A percentile compares a stretch with the other conserved stretches of the same genome.
These are phyloP conservation scores for Phrynocephalus forsythii DNA, from an alignment of 2,797 vertebrate genomes.

Conservation along the genomic window DNA sequence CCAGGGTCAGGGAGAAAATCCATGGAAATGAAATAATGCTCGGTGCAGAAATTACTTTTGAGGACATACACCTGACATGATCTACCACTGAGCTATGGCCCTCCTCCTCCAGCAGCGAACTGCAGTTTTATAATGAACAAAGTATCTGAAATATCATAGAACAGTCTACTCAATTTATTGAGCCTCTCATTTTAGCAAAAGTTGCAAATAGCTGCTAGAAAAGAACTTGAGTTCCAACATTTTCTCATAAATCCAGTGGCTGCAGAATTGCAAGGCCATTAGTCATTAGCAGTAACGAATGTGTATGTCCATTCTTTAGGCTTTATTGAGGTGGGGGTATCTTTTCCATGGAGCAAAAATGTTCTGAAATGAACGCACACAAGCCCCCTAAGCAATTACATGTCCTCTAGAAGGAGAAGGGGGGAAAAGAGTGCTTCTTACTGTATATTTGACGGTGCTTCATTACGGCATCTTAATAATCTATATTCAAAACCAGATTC, in stretches of 20 bases:
- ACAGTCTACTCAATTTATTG: not conserved
- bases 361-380: not conserved
- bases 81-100: not conserved
- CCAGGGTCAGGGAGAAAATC: too few species aligned
- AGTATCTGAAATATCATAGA: not conserved
- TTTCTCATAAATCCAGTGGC: not conserved
- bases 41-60: too few species aligned
- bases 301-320: not conserved
- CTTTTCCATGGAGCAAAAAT: not conserved
- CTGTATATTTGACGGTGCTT: not conserved
- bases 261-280: not conserved
- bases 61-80: too few species aligned
- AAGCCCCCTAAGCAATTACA: too few species aligned
- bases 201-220: not conserved
- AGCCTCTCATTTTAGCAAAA: not conserved
- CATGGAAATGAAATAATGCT: too few species aligned
- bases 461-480: too few species aligned
- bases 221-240: not conserved
- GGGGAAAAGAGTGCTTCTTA: not conserved
- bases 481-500: not conserved
- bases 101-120: not conserved
- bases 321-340: not conserved
- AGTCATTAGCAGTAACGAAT: too few species aligned
- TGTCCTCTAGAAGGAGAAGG: too few species aligned
- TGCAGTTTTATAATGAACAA: not conserved